Conservation (phyloP, 2,113 vertebrate species). For the Podocnemis expansa region DNA sequence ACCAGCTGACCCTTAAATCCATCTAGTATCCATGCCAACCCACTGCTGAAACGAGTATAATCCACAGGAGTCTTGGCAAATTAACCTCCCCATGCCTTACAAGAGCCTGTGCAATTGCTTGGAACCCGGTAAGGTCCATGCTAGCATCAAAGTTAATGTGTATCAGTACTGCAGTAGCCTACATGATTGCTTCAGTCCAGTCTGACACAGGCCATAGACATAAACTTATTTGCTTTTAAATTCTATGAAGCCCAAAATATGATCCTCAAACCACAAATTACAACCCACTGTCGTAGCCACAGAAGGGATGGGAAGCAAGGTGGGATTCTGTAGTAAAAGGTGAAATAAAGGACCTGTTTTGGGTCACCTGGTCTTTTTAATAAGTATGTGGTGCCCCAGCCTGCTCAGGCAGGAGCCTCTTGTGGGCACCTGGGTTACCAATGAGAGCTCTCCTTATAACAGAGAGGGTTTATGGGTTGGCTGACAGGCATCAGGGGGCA, state of each 20-base stretch:
- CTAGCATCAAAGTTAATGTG: not conserved
- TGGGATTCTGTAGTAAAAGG: not conserved
- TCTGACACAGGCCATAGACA: not conserved
- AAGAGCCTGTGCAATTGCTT: not conserved
- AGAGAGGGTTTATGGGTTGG: not conserved
- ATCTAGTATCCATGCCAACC: not conserved
- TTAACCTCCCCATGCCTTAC: not conserved
- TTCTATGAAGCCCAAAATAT: not conserved
- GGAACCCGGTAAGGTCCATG: not conserved
- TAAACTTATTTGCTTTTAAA: not conserved
- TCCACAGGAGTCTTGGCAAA: not conserved
- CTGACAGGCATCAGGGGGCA: not conserved
- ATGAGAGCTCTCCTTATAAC: not conserved
- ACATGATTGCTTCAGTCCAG: not conserved
- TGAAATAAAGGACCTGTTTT: not conserved
- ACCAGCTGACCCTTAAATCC: not conserved
- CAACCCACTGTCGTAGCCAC: not conserved
- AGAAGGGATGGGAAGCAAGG: not conserved
- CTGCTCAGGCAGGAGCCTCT: not conserved
- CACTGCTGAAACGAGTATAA: not conserved
- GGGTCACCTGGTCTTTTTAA: not conserved
- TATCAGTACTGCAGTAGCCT: not conserved
- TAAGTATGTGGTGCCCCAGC: not conserved
- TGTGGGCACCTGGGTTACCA: not conserved
- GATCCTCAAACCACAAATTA: not conserved